Evolutionary conservation across 2,113 vertebrate species (phyloP).

Genomic region (Rhadina sibilatrix): DNA sequence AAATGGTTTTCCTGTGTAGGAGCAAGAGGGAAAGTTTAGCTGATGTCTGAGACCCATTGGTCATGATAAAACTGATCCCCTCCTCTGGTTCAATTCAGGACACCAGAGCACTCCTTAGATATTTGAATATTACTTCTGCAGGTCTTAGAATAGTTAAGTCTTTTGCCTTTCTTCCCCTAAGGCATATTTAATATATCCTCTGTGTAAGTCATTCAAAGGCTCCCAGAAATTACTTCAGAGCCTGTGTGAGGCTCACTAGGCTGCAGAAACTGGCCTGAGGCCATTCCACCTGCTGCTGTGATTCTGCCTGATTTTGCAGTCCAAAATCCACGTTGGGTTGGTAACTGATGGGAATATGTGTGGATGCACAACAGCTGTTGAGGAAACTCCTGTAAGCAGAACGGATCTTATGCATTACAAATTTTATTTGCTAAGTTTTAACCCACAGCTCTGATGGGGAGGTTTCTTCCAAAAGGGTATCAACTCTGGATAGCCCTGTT

Average conservation of each 20-base stretch:
- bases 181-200: not conserved
- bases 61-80: not conserved
- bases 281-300: not conserved
- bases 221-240: slow-evolving; percentile 9
- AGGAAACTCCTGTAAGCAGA: not conserved
- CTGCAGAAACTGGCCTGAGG: not conserved
- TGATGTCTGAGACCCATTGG: not conserved
- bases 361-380: not conserved
- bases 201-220: not conserved
- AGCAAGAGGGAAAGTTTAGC: not conserved
- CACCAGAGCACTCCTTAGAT: not conserved
- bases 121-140: not conserved
- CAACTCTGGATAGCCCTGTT: not conserved
- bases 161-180: not conserved
- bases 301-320: not conserved
- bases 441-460: not conserved
- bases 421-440: not conserved
- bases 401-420: not conserved
- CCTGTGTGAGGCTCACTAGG: not conserved
- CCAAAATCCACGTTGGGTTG: not conserved
- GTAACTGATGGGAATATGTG: not conserved
- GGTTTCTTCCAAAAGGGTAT: not conserved
- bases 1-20: not conserved
- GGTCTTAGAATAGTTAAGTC: not conserved
- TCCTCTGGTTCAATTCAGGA: not conserved